Base-by-base conservation (phyloP, 2,888 invertebrate genomes). In the Epistrophella euchroma region DNA sequence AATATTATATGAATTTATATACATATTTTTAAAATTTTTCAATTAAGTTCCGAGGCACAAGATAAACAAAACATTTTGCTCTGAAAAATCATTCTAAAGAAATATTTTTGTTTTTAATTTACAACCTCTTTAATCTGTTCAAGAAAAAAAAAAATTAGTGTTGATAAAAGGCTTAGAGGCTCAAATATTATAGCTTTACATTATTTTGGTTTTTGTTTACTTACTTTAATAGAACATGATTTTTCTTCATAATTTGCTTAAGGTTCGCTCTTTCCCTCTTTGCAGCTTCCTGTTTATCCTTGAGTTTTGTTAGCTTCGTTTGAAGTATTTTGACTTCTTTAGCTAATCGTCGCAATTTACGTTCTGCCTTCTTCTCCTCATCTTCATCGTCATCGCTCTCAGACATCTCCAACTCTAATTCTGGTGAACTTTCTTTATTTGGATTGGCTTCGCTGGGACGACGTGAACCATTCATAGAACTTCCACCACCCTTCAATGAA, bases 161-260 rank as follows among this genome's bases (percentile, higher is more conserved):
- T 50, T 22, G 17, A 17, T 3, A 17, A 50, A 22, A 19, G 19
- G 19, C 47, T 47, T 10, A 22, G 4, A 10, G 47, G 19, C 5
- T 22, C 6, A 11, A 22, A 19, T 13, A 50, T 50, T 22, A 7
- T 13, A 22, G 11, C 13, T 28, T 15, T 9, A 9, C 3, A 25
- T 52, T 15, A 52, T 52, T 52, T 28, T 0, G 2, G 5, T 28
- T n/a, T n/a, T 52, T 52, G 52, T n/a, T 52, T 52, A 89, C 90
- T 88, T 89, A 95, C 95, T 95, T 96, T 72, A 97, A 94, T 71
- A 95, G 94, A 10, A 94, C 94, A 89, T 97, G 97, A 91, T 97
- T 95, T 90, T 96, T 97, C 90, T 96, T 97, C 90, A 97, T 95
- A 75, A 96, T 95, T 90, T 96, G 96, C 89, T 96, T 96, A 74